Percentiles rank a stretch among this genome's conserved stretches.
These are phyloP conservation scores for Psephotus haematonotus DNA, from an alignment of 2,113 vertebrate species.

Conservation along the genomic window DNA sequence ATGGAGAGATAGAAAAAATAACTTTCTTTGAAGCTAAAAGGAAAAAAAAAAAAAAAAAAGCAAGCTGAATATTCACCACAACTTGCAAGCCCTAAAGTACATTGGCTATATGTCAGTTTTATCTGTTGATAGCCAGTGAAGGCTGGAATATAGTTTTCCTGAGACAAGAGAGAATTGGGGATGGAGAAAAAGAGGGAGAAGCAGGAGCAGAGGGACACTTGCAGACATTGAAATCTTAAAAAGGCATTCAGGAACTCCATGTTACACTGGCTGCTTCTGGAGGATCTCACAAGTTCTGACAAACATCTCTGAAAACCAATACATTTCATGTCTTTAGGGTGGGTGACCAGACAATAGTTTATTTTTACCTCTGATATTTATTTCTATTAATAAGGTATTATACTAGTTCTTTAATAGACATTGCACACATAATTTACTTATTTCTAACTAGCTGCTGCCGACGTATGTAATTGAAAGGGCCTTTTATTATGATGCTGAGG, in stretches of 20 bases:
- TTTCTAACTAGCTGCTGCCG: not conserved
- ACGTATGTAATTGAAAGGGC: not conserved
- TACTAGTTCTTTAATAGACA: not conserved
- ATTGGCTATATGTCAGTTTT: not conserved
- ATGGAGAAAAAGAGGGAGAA: not conserved
- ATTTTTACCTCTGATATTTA: not conserved
- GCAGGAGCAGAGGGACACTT: accelerated
- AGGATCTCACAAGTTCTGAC: not conserved
- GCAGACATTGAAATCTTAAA: not conserved
- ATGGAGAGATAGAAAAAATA: slow-evolving; percentile 76
- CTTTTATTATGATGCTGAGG: not conserved
- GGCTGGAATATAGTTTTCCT: not conserved
- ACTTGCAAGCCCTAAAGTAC: not conserved
- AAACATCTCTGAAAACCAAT: not conserved
- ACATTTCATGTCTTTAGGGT: not conserved
- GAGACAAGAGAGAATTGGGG: not conserved
- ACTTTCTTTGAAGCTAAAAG: slow-evolving; percentile 72
- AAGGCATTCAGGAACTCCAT: not conserved
- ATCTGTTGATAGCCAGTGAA: not conserved
- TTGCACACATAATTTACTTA: not conserved
- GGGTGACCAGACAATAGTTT: not conserved
- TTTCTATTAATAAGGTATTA: not conserved
- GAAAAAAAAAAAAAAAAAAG: not conserved
- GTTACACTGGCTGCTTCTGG: not conserved
- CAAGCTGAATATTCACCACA: not conserved